These are phyloP conservation scores for Vanacampus margaritifer DNA, from an alignment of 2,113 vertebrate species.

Conservation along the genomic window DNA sequence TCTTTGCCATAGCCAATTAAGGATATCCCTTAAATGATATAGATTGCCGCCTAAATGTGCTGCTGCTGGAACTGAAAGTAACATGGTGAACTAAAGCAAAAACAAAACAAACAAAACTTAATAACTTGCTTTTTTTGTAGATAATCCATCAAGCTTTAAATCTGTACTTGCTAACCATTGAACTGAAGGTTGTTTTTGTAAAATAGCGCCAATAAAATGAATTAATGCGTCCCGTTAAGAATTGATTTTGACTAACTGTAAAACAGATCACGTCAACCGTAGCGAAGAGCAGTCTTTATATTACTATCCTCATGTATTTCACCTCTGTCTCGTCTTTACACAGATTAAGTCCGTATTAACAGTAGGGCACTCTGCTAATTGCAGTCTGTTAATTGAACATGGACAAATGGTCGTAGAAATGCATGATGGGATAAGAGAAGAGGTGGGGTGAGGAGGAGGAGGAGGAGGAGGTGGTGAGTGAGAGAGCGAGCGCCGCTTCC, in stretches of 20 bases:
- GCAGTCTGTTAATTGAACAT: conserved; percentile 62
- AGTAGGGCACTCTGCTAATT: conserved; percentile 54
- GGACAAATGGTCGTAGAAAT: conserved; percentile 48
- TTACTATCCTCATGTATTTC: conserved; percentile 5
- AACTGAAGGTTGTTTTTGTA: background rate
- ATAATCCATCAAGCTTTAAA: background rate
- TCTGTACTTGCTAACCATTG: background rate
- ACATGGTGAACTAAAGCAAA: background rate
- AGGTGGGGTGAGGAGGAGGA: conserved; percentile 33
- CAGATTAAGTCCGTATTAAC: conserved; percentile 54
- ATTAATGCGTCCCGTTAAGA: background rate
- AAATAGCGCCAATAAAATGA: background rate
- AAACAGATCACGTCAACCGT: background rate
- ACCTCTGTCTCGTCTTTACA: conserved; percentile 29
- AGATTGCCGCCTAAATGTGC: background rate
- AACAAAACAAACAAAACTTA: too few relatives aligned
- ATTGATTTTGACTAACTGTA: background rate
- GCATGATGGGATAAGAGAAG: conserved; percentile 32
- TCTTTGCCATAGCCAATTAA: too few relatives aligned
- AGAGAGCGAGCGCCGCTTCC: conserved; percentile 33
- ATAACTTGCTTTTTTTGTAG: background rate
- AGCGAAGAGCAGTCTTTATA: background rate
- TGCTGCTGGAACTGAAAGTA: too few relatives aligned
- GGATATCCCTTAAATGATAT: background rate
- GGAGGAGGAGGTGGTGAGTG: conserved; percentile 33